These are phyloP conservation scores for Bradypodion pumilum DNA, from an alignment of 2,797 vertebrate species.

Conservation along the genomic window DNA sequence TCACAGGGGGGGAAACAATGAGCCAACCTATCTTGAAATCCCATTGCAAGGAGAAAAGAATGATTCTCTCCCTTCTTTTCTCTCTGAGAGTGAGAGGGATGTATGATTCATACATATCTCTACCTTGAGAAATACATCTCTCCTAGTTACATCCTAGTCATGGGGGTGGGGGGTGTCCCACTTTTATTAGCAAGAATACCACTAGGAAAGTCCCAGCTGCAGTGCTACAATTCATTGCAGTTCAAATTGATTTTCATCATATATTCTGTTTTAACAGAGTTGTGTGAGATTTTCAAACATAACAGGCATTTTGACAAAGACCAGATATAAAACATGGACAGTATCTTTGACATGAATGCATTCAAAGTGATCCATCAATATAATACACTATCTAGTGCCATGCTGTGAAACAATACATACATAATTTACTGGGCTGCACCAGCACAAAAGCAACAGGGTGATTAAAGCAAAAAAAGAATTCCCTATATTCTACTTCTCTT, in stretches of 20 bases:
- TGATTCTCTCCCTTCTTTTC: no score
- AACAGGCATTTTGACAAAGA: conserved; percentile 29
- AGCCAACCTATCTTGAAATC: no score
- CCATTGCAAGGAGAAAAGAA: no score
- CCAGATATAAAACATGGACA: conserved; percentile 37
- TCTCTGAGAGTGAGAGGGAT: no score
- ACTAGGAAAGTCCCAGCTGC: background rate
- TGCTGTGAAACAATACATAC: background rate
- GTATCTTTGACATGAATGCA: conserved; percentile 26
- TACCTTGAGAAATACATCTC: no score
- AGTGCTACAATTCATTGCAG: background rate
- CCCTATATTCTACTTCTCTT: conserved; percentile 27
- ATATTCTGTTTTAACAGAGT: conserved; percentile 30
- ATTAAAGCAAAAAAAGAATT: conserved; percentile 42
- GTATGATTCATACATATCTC: no score
- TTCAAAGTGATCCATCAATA: conserved; percentile 34
- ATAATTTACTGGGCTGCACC: conserved; percentile 29
- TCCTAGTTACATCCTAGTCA: background rate
- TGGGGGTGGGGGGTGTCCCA: no score
- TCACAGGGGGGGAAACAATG: no score
- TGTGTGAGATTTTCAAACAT: conserved; percentile 23
- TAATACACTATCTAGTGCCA: conserved; percentile 23
- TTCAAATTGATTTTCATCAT: conserved; percentile 32
- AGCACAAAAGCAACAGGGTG: conserved; percentile 15
- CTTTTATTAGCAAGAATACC: background rate